Evolutionary conservation across 2,797 vertebrate species (phyloP).

Genomic region (Pseudopleuronectes americanus): DNA sequence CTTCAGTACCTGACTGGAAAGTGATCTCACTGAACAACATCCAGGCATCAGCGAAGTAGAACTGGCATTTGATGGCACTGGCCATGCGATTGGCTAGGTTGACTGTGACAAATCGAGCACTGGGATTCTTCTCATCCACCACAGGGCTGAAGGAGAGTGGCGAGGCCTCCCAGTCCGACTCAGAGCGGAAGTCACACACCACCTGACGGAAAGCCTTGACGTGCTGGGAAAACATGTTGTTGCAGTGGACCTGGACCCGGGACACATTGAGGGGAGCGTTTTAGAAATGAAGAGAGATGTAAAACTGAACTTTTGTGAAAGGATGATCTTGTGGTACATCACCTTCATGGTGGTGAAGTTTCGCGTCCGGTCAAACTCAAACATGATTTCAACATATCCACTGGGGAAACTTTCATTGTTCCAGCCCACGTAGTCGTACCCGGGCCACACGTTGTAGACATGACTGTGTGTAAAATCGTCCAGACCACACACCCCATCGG

Average conservation of each 20-base stretch:
- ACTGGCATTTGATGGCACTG: slow-evolving; percentile 96
- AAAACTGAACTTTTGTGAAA: background rate
- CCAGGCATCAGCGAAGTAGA: slow-evolving; percentile 95
- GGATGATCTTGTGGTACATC: background rate
- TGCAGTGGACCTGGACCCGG: slow-evolving; percentile 91
- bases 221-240: slow-evolving; percentile 93
- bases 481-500: slow-evolving; percentile 92
- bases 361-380: slow-evolving; percentile 94
- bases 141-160: slow-evolving; percentile 87
- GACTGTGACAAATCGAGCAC: slow-evolving; percentile 93
- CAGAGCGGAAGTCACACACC: slow-evolving; percentile 93
- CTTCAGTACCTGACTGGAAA: slow-evolving; percentile 92
- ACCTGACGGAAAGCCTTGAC: slow-evolving; percentile 95
- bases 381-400: slow-evolving; percentile 94
- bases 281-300: background rate
- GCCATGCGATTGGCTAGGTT: slow-evolving; percentile 95
- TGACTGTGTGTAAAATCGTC: slow-evolving; percentile 94
- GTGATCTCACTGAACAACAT: slow-evolving; percentile 99
- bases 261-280: background rate
- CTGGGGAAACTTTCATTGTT: slow-evolving; percentile 89
- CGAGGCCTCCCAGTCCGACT: slow-evolving; percentile 91
- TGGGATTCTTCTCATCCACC: slow-evolving; percentile 91
- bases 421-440: slow-evolving; percentile 98
- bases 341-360: slow-evolving; percentile 99
- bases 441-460: slow-evolving; percentile 93